Evolutionary conservation across 1,140 invertebrate species (phyloP), one percentile per base, ranked within the genome.

Genomic region (Apolygus lucorum): DNA sequence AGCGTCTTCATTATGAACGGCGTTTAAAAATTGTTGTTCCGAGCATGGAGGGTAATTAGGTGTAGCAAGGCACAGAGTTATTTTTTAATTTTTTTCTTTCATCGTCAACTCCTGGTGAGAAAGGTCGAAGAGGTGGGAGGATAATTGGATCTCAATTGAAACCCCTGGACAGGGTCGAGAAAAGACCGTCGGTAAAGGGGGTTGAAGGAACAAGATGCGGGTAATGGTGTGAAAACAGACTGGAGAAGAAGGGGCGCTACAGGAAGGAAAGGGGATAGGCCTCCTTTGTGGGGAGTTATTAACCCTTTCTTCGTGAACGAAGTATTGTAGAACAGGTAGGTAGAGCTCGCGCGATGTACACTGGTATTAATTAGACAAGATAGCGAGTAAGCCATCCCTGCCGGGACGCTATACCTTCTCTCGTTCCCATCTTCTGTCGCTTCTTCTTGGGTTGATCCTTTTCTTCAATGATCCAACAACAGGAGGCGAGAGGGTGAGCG

Each of bases 201-300:
- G n/a, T n/a, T n/a, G n/a, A 42, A 17, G 34, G 34, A 42, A 42
- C 34, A 59, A 59, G 54, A 59, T 59, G 54, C 11, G 54, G 54
- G 54, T 59, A 59, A 59, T 59, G 22, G 54, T 24, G 54, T 24
- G 54, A 59, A 59, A 59, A 59, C 54, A 59, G 22, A 59, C 22
- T 49, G 34, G 54, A 17, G 22, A 59, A 17, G 22, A 42, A 42
- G 34, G 34, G 17, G 4, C 34, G 34, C n/a, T n/a, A 42, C 34
- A 17, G 34, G 34, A 17, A 42, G 22, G 22, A 21, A 17, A 59
- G 22, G 54, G 54, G 8, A 4, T 8, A 13, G 22, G 54, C 22
- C 11, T 59, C 4, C 54, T 59, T 59, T 59, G 54, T 59, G 4
- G 4, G 13, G 54, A 22, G 54, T 59, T 59, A 59, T 59, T 59